A percentile compares a stretch with the other conserved stretches of the same genome.
Evolutionary conservation across 2,113 vertebrate genomes (phyloP).

Genomic region (zebrafish (Danio rerio)): DNA sequence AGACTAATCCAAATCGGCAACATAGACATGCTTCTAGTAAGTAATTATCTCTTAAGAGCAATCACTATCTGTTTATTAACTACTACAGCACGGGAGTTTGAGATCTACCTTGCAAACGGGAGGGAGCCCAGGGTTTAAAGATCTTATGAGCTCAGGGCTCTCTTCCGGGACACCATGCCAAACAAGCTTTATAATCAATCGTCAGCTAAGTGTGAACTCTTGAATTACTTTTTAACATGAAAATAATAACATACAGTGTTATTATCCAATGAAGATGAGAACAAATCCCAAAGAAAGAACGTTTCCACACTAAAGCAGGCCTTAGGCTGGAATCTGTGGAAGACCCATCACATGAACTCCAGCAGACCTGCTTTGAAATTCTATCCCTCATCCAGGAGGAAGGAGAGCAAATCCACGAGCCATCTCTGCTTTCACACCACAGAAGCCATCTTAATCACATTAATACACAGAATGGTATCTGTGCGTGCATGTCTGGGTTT

Average conservation of each 20-base stretch:
- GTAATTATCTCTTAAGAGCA: no score
- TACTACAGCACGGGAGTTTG: no score
- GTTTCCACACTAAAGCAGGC: background rate
- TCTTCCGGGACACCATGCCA: no score
- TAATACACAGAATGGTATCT: background rate
- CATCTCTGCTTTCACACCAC: constrained; percentile 36
- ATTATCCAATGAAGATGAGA: background rate
- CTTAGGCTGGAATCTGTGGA: constrained; percentile 20
- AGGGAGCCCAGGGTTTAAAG: no score
- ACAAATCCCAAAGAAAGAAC: background rate
- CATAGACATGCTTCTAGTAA: no score
- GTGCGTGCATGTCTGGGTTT: constrained; percentile 13
- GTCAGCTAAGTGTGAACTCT: no score
- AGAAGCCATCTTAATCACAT: constrained; percentile 32
- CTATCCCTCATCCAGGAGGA: constrained; percentile 21
- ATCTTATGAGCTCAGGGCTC: no score
- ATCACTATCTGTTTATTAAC: no score
- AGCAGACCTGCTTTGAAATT: constrained; percentile 35
- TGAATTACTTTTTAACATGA: background rate
- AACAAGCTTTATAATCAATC: no score
- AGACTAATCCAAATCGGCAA: no score
- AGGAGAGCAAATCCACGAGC: background rate
- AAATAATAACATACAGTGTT: background rate
- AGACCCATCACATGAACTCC: constrained; percentile 32
- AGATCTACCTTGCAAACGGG: no score